phyloP scores from a whole-genome alignment of 2,888 invertebrate genomes.

The Serripes groenlandicus region DNA sequence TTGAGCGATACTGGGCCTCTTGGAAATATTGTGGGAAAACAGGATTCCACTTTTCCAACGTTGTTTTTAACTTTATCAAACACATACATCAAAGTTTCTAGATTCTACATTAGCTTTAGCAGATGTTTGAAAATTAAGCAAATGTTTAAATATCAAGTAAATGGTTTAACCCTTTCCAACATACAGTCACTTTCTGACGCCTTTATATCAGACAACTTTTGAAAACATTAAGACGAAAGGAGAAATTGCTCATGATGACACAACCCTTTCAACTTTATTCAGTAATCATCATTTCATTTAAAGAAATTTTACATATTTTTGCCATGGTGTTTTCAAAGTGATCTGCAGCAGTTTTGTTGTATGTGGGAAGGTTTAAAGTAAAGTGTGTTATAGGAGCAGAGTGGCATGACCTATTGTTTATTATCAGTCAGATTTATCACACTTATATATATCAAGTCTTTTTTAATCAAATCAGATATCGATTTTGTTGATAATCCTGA shows the following conservation, averaged over 20 bases:
- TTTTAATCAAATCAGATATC: no score
- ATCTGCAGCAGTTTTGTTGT: not conserved
- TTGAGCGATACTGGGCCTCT: not conserved
- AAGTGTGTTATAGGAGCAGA: no score
- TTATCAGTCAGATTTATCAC: no score
- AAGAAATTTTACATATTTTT: no score
- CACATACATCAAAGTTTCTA: not conserved
- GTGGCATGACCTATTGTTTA: no score
- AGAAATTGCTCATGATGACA: not conserved
- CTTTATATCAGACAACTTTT: not conserved
- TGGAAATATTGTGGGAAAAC: not conserved
- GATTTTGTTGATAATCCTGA: no score
- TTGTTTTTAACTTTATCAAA: not conserved
- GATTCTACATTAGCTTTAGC: not conserved
- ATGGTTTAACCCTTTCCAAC: not conserved
- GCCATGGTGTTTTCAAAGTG: no score
- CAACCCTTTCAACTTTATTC: not conserved
- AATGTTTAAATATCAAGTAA: not conserved
- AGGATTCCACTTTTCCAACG: not conserved
- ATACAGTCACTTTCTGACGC: not conserved
- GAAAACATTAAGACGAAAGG: not conserved
- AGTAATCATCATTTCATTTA: not conserved
- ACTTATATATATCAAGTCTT: no score
- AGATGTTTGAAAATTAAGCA: not conserved
- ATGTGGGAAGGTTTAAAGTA: no score